phyloP scores from a whole-genome alignment of 2,113 vertebrate genomes.

The Mobula hypostoma region DNA sequence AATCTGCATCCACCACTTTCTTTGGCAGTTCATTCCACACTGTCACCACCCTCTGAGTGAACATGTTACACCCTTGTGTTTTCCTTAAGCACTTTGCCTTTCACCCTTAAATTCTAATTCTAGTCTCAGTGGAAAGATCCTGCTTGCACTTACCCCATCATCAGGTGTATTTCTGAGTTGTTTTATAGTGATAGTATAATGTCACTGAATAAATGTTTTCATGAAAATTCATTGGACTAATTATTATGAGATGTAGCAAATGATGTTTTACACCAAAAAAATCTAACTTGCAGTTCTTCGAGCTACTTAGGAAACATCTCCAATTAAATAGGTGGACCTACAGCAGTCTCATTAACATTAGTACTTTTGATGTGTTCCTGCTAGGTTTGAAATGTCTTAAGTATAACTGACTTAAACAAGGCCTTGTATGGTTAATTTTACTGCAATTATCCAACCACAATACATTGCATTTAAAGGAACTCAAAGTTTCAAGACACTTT shows the following conservation, averaged over 20 bases:
- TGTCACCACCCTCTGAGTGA: too few relatives aligned
- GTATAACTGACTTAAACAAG: neutral
- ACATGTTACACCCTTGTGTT: too few relatives aligned
- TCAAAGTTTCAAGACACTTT: too few relatives aligned
- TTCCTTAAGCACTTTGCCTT: too few relatives aligned
- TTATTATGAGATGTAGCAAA: neutral
- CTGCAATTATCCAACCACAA: neutral
- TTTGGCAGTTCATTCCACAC: too few relatives aligned
- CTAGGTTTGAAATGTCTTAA: neutral
- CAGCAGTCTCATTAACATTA: neutral
- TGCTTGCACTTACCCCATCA: too few relatives aligned
- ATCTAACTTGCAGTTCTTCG: neutral
- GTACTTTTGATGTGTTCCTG: neutral
- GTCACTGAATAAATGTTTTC: neutral
- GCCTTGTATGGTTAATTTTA: neutral
- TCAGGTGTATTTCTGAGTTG: neutral
- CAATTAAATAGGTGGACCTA: neutral
- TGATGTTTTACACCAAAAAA: neutral
- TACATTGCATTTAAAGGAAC: too few relatives aligned
- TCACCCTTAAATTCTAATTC: too few relatives aligned
- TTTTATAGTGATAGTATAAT: neutral
- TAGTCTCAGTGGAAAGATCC: too few relatives aligned
- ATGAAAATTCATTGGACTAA: neutral
- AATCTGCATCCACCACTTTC: too few relatives aligned
- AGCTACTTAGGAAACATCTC: neutral